Base-by-base conservation (phyloP, 2,888 invertebrate species). In the Ellobium chinense region DNA sequence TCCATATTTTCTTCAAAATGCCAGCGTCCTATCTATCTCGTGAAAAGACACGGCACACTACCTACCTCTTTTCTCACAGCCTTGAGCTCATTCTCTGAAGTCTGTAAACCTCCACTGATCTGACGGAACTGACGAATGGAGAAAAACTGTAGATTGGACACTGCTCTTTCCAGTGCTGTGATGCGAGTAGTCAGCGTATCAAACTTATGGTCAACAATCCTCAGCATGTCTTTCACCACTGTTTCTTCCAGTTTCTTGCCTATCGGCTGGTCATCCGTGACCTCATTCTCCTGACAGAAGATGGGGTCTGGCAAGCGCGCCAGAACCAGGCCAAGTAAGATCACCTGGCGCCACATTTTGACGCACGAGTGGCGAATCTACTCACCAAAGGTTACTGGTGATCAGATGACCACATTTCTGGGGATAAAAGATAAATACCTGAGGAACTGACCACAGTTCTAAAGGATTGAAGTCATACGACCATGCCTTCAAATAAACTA, bases 131-230 rank as follows among this genome's bases (percentile, higher is more conserved):
- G 89, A 24, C 89, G 80, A 0, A 89, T 84, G 80, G 86, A 88
- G 81, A 87, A 91, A 81, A 88, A 90, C 79, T 91, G 90, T 34
- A 91, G 74, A 39, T 84, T 87, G 68, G 87, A 89, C 3, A 91
- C 80, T 0, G 88, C 87, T 24, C 87, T 80, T 75, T 91, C 90
- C 60, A 90, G 68, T 2, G 86, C 80, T 24, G 85, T 83, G 18
- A 91, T 83, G 12, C 90, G 80, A 21, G 86, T 83, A 58, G 85
- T 88, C 24, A 91, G 70, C 0, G 89, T 88, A 65, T 88, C 85
- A 81, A 91, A 90, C 68, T 89, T 89, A 36, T 87, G 83, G 78
- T 90, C 90, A 0, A 91, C 87, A 14, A 88, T 88, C 21, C 85
- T 84, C 36, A 91, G 78, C 68, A 91, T 85, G 0, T 89, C 87